Evolutionary conservation across 1,140 invertebrate species (phyloP).

Genomic region (Helicoverpa armigera): DNA sequence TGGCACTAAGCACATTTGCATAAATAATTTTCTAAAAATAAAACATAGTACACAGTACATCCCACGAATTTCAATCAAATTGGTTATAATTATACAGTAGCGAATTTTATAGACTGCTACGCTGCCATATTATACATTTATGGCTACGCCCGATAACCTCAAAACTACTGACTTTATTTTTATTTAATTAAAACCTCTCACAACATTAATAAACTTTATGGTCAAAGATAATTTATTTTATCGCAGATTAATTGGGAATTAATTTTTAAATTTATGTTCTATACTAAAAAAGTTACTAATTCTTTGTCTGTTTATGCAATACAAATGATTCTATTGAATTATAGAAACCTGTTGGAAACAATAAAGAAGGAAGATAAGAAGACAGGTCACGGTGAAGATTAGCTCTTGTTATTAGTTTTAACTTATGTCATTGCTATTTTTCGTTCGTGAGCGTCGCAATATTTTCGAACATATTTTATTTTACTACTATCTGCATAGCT

Average conservation of each 20-base stretch:
- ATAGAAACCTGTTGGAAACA: conserved; percentile 11
- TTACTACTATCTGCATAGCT: neutral
- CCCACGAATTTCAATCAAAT: conserved; percentile 6
- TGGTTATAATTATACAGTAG: conserved; percentile 41
- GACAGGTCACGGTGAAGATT: conserved; percentile 16
- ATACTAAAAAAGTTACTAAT: conserved; percentile 26
- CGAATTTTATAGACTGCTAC: conserved; percentile 38
- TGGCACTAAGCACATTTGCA: neutral
- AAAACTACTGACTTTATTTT: conserved; percentile 40
- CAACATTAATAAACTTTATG: conserved; percentile 46
- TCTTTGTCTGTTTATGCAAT: conserved; percentile 14
- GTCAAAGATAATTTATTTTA: conserved; percentile 45
- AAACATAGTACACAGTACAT: neutral
- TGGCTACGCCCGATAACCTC: conserved; percentile 38
- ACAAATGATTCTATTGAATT: conserved; percentile 5
- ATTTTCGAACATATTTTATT: neutral
- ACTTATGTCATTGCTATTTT: neutral
- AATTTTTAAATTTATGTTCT: conserved; percentile 48
- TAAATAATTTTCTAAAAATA: neutral
- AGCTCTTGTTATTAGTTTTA: neutral
- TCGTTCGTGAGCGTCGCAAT: neutral
- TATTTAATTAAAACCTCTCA: conserved; percentile 45
- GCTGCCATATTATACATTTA: conserved; percentile 28
- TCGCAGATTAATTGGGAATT: conserved; percentile 47
- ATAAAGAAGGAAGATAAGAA: conserved; percentile 17